phyloP scores from a whole-genome alignment of 2,113 vertebrate genomes.

The Paralichthys olivaceus region DNA sequence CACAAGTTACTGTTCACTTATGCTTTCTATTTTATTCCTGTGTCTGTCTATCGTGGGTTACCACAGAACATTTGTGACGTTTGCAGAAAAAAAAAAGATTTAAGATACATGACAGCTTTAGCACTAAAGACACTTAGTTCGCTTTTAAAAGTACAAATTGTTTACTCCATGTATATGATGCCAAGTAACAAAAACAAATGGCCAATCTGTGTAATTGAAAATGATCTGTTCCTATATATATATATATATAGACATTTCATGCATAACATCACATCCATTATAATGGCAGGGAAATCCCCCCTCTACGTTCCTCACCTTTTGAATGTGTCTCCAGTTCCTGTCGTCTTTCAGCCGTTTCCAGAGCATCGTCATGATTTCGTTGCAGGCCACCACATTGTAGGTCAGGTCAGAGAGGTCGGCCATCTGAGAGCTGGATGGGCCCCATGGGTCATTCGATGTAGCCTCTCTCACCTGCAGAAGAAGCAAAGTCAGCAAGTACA shows the following conservation, averaged over 20 bases:
- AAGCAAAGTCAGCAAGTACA: background rate
- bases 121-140: no score
- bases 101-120: no score
- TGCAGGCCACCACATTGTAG: conserved; percentile 91
- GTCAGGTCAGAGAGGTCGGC: conserved; percentile 89
- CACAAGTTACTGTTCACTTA: background rate
- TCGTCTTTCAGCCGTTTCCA: conserved; percentile 92
- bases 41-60: background rate
- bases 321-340: conserved; percentile 93
- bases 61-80: background rate
- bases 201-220: no score
- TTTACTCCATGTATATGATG: no score
- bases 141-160: no score
- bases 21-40: background rate
- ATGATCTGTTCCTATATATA: no score
- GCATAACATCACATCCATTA: no score
- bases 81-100: no score
- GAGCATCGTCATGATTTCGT: conserved; percentile 92
- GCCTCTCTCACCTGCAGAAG: conserved; percentile 86
- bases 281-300: no score
- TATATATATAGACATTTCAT: no score
- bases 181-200: no score
- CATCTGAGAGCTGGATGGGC: conserved; percentile 91
- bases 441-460: conserved; percentile 93
- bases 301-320: conserved; percentile 82